These are phyloP conservation scores for Hippocampus kuda DNA, from an alignment of 2,797 vertebrate species.

Conservation along the genomic window DNA sequence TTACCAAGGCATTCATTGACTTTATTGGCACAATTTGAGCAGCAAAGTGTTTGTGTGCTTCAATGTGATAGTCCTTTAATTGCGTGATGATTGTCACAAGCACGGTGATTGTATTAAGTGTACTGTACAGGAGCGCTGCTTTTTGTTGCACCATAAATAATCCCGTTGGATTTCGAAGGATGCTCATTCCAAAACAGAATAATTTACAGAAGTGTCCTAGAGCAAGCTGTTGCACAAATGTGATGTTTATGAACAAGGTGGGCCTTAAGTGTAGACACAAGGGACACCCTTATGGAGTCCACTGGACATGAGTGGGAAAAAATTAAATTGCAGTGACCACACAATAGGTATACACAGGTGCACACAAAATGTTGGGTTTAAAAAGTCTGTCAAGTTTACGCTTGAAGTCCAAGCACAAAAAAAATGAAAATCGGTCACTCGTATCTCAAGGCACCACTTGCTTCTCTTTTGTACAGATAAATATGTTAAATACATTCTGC, in stretches of 20 bases:
- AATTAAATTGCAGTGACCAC: too few relatives aligned
- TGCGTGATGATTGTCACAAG: slow-evolving; percentile 20
- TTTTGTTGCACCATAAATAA: background rate
- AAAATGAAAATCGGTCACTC: too few relatives aligned
- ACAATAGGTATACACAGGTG: too few relatives aligned
- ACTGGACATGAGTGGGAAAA: too few relatives aligned
- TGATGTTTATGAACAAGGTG: slow-evolving; percentile 7
- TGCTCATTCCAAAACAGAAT: background rate
- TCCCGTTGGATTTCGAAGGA: background rate
- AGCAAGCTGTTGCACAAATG: background rate
- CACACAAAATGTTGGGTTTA: too few relatives aligned
- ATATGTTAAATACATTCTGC: slow-evolving; percentile 64
- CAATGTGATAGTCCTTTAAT: slow-evolving; percentile 8
- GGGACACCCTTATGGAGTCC: too few relatives aligned
- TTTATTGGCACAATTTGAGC: slow-evolving; percentile 66
- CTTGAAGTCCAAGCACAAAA: too few relatives aligned
- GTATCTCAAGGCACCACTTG: background rate
- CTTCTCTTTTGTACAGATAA: slow-evolving; percentile 44
- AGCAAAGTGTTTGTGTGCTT: slow-evolving; percentile 46
- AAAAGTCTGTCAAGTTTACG: too few relatives aligned
- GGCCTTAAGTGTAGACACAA: too few relatives aligned
- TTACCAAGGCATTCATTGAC: slow-evolving; percentile 33
- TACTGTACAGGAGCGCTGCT: background rate
- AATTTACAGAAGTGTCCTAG: background rate
- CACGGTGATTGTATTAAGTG: slow-evolving; percentile 42